A percentile compares a stretch with the other conserved stretches of the same genome.
These are phyloP conservation scores for Amphiura filiformis DNA, from an alignment of 35 echinoderm and acorn worm species.

Conservation along the genomic window DNA sequence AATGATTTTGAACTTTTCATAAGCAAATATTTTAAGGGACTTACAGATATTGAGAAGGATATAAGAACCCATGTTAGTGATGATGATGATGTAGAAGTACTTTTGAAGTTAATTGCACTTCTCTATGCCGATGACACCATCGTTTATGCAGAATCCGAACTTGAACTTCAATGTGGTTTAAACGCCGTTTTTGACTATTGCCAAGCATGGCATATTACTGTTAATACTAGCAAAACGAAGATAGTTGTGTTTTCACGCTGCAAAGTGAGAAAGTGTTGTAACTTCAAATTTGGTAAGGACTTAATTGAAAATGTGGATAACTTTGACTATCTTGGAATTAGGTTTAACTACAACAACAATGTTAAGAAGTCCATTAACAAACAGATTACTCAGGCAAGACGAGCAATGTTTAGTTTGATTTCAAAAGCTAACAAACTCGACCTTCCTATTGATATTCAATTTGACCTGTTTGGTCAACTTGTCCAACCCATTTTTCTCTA, in stretches of 20 bases:
- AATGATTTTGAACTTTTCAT: background rate
- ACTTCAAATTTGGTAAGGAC: background rate
- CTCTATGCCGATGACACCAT: background rate
- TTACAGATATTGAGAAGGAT: background rate
- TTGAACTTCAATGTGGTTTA: background rate
- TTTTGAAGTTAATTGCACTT: background rate
- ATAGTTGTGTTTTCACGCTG: background rate
- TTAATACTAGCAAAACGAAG: slow-evolving; percentile 23
- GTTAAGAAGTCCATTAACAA: background rate
- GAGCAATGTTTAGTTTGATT: background rate
- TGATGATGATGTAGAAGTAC: background rate
- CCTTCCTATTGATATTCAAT: background rate
- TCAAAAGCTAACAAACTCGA: background rate
- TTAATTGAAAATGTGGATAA: background rate
- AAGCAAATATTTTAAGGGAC: background rate
- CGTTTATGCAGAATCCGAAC: background rate
- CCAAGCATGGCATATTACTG: slow-evolving; percentile 1
- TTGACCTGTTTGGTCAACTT: background rate
- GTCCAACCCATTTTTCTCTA: background rate
- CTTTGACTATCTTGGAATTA: background rate
- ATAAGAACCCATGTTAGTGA: background rate
- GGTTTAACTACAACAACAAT: background rate
- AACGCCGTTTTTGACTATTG: background rate
- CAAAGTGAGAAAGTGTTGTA: background rate
- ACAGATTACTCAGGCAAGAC: background rate